These are phyloP conservation scores for Caradrina kadenii DNA, from an alignment of 2,888 invertebrate species.

Conservation along the genomic window DNA sequence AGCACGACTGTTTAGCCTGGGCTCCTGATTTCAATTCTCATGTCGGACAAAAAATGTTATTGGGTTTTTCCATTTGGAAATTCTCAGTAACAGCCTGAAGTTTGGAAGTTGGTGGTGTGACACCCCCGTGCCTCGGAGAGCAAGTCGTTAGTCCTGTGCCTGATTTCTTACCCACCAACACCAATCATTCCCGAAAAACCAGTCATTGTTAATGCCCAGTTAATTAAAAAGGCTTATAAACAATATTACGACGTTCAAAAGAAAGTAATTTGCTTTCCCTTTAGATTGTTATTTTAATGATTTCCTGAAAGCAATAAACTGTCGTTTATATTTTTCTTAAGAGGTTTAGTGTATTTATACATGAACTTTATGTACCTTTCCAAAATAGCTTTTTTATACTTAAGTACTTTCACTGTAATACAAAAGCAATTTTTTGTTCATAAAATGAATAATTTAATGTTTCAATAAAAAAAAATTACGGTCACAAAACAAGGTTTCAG, in stretches of 20 bases:
- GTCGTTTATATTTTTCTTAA: constrained; percentile 11
- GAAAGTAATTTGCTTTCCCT: background rate
- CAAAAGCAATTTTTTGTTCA: background rate
- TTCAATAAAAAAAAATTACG: too few relatives aligned
- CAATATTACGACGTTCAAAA: constrained; percentile 17
- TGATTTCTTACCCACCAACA: too few relatives aligned
- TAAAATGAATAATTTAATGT: background rate
- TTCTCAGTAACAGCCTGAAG: too few relatives aligned
- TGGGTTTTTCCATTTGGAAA: too few relatives aligned
- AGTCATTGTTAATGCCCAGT: constrained; percentile 7
- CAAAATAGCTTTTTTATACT: background rate
- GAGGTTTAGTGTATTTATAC: constrained; percentile 4
- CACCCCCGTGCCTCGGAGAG: too few relatives aligned
- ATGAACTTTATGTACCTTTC: background rate
- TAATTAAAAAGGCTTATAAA: constrained; percentile 28
- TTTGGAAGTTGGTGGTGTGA: too few relatives aligned
- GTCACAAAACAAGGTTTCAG: too few relatives aligned
- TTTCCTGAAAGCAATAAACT: constrained; percentile 27
- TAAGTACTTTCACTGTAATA: background rate
- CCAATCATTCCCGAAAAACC: background rate
- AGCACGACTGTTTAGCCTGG: too few relatives aligned
- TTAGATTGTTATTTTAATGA: constrained; percentile 26
- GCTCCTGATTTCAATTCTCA: too few relatives aligned
- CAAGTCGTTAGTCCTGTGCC: too few relatives aligned
- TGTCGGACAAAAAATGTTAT: too few relatives aligned